Base-by-base conservation (phyloP, 2,113 vertebrate species). In the Odocoileus virginianus region DNA sequence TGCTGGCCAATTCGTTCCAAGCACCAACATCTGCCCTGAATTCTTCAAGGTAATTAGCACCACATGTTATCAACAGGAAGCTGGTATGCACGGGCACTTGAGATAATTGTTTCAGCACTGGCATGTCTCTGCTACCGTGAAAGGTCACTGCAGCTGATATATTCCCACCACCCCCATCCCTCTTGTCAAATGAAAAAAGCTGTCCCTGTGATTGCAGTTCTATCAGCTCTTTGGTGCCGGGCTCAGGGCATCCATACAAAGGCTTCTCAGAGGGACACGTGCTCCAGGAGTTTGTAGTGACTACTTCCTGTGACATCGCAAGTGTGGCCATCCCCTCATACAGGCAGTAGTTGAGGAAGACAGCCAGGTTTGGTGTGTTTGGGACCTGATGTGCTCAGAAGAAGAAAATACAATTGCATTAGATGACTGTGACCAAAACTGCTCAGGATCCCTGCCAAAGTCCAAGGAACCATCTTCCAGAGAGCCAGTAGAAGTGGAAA, bases 31-130 rank as follows among this genome's bases (percentile, higher is more conserved):
- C 98, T 98, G 98, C 94, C 98, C 95, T 97, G 96, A 97, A 98
- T 98, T 98, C 98, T 97, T 99, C 97, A 93, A 98, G 98, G 96
- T 99, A 99, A 99, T 99, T 98, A 99, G 98, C 98, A 97, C 96
- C 97, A 94, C 91, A 50, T 98, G 98, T 98, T 98, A 98, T 98
- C 98, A 98, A 98, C 98, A 98, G 98, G 98, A 98, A 98, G 97
- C 97, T 87, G 92, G 95, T 97, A 94, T 97, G 98, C 95, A 27
- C 16, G 6, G 98, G 98, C 98, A 95, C 98, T 98, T 97, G 95
- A 98, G 98, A 98, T 99, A 98, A 99, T 99, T 98, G 98, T 98
- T 98, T 98, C 98, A 97, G 98, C 97, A 96, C 97, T 97, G 96
- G 98, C 98, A 97, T 96, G 92, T 98, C 98, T 97, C 97, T 97